Percentiles rank a stretch among this genome's conserved stretches.
Conservation (phyloP, 2,113 vertebrate genomes). For the Macquaria ambigua region DNA sequence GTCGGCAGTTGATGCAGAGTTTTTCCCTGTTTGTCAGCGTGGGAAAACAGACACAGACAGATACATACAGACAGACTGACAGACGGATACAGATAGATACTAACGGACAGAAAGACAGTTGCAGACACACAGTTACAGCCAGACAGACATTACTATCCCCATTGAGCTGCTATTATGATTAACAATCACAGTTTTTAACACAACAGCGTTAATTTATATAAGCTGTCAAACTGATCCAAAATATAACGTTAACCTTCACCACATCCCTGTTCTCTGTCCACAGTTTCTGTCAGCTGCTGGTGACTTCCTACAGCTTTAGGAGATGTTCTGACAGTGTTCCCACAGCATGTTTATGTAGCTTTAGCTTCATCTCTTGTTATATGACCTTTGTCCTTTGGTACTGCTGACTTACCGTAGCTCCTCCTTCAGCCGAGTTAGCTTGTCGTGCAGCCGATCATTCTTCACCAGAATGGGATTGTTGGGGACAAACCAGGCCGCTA, state of each 20-base stretch:
- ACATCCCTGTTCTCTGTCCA: background rate
- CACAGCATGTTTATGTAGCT: background rate
- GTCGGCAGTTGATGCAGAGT: too few species aligned
- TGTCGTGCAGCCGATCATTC: constrained; percentile 82
- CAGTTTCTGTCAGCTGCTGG: too few species aligned
- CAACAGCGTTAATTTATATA: background rate
- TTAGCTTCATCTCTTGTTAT: background rate
- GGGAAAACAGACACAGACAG: too few species aligned
- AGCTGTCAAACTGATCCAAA: background rate
- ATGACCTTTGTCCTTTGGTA: background rate
- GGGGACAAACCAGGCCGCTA: constrained; percentile 92
- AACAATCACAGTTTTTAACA: too few species aligned
- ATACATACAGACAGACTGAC: too few species aligned
- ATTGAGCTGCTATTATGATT: background rate
- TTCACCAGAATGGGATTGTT: constrained; percentile 86
- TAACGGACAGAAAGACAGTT: too few species aligned
- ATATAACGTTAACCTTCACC: too few species aligned
- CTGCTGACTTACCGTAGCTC: constrained; percentile 80
- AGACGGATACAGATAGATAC: background rate
- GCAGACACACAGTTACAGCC: too few species aligned
- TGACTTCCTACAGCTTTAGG: background rate
- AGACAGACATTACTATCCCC: background rate
- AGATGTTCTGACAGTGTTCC: background rate
- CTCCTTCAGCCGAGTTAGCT: constrained; percentile 69
- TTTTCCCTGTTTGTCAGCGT: too few species aligned